Evolutionary conservation across 2,113 vertebrate genomes (phyloP), one percentile per base, ranked within the genome.

Genomic region (Gobio gobio): DNA sequence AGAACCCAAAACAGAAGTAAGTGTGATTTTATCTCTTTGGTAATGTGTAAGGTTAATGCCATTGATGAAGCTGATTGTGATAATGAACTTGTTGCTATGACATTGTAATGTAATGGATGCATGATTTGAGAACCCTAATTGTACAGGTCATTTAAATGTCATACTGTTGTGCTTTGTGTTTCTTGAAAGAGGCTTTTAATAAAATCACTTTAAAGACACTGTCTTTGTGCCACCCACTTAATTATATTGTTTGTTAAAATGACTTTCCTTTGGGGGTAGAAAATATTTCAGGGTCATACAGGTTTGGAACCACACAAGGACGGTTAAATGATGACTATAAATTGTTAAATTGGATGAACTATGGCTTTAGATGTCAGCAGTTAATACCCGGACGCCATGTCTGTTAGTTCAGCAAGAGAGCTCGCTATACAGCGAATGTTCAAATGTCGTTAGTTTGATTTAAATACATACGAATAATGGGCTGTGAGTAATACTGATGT

Each of bases 91-190:
- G 89, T 89, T 85, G 87, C 85, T 84, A 86, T 75, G 82, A 90
- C 86, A 82, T 91, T 93, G 90, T 93, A 91, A 91, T 94, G 93
- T 94, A 93, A 92, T 89, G 89, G 91, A 93, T 93, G 94, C 93
- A 94, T 95, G 94, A 94, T 93, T 93, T 91, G 86, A 86, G 88
- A 92, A 91, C 82, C 90, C 90, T 92, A 91, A 92, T 93, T 94
- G 93, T 94, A 94, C 92, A 94, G 91, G 89, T 93, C 86, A 92
- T 92, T 91, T 93, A 90, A 88, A 87, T 93, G 94, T 94, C 49
- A 89, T 77, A 87, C 88, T 93, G 92, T 79, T 91, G 91, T 92
- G 91, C 90, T 93, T 92, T 93, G 74, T 93, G 93, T 94, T 94
- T 92, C 88, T 90, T 93, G 90, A 93, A 92, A 87, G 88, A 92